A percentile compares a stretch with the other conserved stretches of the same genome.
phyloP scores from a whole-genome alignment of 1,140 invertebrate genomes.

The Brachionus calyciflorus region DNA sequence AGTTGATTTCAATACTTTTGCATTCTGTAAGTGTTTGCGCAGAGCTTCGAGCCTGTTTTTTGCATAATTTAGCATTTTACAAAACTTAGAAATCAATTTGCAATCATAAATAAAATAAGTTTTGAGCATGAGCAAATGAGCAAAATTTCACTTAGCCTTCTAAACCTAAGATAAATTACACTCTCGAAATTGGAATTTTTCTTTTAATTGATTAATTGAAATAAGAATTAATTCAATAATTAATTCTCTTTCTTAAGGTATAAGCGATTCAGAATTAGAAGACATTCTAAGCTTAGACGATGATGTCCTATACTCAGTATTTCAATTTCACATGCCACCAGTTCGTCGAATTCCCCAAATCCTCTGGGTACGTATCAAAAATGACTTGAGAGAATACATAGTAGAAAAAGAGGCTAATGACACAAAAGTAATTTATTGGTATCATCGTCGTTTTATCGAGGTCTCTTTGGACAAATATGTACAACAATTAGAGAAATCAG shows the following conservation, averaged over 20 bases:
- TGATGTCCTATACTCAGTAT: constrained; percentile 53
- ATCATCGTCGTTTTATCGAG: constrained; percentile 47
- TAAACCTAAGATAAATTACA: too few relatives aligned
- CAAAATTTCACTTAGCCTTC: too few relatives aligned
- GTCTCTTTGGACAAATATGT: constrained; percentile 6
- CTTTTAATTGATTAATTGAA: neutral
- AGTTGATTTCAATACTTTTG: too few relatives aligned
- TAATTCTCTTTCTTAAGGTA: neutral
- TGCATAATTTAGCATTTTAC: too few relatives aligned
- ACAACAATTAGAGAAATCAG: neutral
- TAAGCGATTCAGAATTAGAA: constrained; percentile 54
- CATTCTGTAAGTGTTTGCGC: too few relatives aligned
- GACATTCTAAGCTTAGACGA: constrained; percentile 57
- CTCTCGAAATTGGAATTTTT: too few relatives aligned
- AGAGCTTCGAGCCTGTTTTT: too few relatives aligned
- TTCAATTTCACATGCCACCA: constrained; percentile 49
- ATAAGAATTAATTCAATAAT: neutral
- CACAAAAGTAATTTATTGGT: constrained; percentile 41
- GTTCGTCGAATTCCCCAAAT: constrained; percentile 57
- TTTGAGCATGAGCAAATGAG: too few relatives aligned
- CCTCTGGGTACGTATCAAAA: constrained; percentile 68
- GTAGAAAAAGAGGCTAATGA: constrained; percentile 65
- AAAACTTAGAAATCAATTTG: too few relatives aligned
- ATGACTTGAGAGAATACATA: constrained; percentile 68
- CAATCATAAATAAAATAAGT: too few relatives aligned